These are phyloP conservation scores for Trichonephila clavipes DNA, from an alignment of 1,140 invertebrate genomes.

Conservation along the genomic window DNA sequence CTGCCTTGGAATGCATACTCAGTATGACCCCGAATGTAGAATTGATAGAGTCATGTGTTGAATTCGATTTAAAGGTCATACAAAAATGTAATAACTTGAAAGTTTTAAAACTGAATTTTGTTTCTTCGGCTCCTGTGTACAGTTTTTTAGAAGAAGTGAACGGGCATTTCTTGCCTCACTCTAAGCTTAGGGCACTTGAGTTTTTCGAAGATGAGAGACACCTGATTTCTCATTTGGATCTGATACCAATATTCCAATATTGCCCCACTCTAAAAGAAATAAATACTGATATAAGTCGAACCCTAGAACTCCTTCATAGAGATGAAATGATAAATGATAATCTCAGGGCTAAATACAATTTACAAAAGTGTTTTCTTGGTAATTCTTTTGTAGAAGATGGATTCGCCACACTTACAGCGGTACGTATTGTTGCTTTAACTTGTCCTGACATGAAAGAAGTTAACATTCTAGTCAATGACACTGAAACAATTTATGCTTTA, in stretches of 20 bases:
- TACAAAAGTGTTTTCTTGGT: slow-evolving; percentile 52
- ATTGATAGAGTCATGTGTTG: slow-evolving; percentile 38
- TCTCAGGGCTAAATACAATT: slow-evolving; percentile 32
- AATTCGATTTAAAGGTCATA: slow-evolving; percentile 50
- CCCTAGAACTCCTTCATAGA: slow-evolving; percentile 42
- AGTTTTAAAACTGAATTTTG: slow-evolving; percentile 50
- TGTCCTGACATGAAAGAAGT: slow-evolving; percentile 57
- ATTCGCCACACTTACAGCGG: neutral
- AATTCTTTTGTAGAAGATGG: neutral
- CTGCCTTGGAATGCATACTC: slow-evolving; percentile 42
- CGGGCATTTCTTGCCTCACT: neutral
- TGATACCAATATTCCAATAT: slow-evolving; percentile 12
- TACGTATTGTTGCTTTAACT: slow-evolving; percentile 60
- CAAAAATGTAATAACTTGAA: slow-evolving; percentile 15
- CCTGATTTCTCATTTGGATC: neutral
- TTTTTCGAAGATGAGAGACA: slow-evolving; percentile 53
- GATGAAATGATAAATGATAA: slow-evolving; percentile 35
- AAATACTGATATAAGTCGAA: slow-evolving; percentile 23
- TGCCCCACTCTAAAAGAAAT: slow-evolving; percentile 35
- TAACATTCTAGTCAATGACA: slow-evolving; percentile 50
- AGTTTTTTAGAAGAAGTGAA: slow-evolving; percentile 37
- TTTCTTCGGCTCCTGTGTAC: neutral
- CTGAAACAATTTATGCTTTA: slow-evolving; percentile 53
- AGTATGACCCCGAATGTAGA: slow-evolving; percentile 22
- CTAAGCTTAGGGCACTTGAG: slow-evolving; percentile 30